phyloP scores from a whole-genome alignment of 2,888 invertebrate genomes.

The Operophtera brumata region DNA sequence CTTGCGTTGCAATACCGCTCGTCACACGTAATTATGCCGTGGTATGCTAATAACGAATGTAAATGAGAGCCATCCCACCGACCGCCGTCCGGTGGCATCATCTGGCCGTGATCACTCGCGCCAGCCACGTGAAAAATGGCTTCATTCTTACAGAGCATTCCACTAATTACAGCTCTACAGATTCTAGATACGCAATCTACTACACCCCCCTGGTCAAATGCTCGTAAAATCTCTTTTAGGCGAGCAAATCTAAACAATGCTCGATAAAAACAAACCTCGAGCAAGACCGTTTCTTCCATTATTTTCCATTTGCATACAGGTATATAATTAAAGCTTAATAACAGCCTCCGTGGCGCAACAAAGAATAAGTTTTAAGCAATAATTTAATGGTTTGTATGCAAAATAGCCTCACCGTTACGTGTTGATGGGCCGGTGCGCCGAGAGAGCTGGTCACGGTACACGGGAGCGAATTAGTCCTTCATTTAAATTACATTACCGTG shows the following conservation, averaged over 20 bases:
- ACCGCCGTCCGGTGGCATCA: conserved; percentile 36
- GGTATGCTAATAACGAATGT: conserved; percentile 72
- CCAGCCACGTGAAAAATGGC: conserved; percentile 60
- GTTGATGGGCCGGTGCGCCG: conserved; percentile 75
- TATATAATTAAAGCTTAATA: conserved; percentile 78
- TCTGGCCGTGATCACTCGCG: conserved; percentile 30
- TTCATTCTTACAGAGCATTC: conserved; percentile 52
- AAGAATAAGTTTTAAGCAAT: conserved; percentile 80
- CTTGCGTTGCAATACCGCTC: conserved; percentile 46
- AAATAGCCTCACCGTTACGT: conserved; percentile 78
- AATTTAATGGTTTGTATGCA: conserved; percentile 81
- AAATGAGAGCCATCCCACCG: conserved; percentile 58
- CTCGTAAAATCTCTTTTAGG: conserved; percentile 42
- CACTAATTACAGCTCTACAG: conserved; percentile 22
- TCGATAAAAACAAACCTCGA: conserved; percentile 62
- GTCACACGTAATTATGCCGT: conserved; percentile 72
- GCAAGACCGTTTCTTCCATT: conserved; percentile 69
- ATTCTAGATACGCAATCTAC: conserved; percentile 21
- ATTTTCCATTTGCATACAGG: conserved; percentile 77
- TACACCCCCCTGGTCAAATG: conserved; percentile 41
- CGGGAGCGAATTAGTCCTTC: conserved; percentile 76
- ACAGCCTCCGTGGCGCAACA: conserved; percentile 77
- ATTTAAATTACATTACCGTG: conserved; percentile 76
- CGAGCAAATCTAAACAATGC: conserved; percentile 50
- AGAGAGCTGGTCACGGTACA: conserved; percentile 75